Evolutionary conservation across 1,140 invertebrate species (phyloP).

Genomic region (Anoplophora glabripennis): DNA sequence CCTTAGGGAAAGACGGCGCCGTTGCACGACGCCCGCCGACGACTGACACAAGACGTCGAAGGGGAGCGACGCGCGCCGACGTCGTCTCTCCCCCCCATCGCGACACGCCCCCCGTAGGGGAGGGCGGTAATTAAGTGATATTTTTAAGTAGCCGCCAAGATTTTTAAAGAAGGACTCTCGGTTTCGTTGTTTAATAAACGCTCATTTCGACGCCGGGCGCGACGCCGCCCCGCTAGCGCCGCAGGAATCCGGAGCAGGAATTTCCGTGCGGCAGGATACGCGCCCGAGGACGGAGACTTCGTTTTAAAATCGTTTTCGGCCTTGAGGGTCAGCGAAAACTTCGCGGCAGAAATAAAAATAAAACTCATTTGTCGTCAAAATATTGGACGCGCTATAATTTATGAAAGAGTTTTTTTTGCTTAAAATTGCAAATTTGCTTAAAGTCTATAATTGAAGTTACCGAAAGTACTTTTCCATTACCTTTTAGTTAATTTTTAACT

Average conservation of each 20-base stretch:
- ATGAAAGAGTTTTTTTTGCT: too few species aligned
- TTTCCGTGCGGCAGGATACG: neutral
- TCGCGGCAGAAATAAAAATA: too few species aligned
- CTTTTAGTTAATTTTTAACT: too few species aligned
- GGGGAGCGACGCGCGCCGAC: conserved; percentile 43
- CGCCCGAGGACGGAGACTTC: neutral
- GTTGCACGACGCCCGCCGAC: conserved; percentile 45
- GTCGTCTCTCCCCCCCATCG: conserved; percentile 30
- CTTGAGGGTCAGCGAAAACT: too few species aligned
- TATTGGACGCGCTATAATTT: too few species aligned
- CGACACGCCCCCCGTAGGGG: conserved; percentile 44
- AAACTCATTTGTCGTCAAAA: too few species aligned
- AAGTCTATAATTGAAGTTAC: too few species aligned
- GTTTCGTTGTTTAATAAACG: conserved; percentile 38
- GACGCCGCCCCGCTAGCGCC: neutral
- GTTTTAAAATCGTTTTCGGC: too few species aligned
- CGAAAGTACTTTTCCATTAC: too few species aligned
- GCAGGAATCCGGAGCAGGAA: neutral
- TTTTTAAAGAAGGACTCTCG: conserved; percentile 39
- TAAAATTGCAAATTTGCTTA: too few species aligned
- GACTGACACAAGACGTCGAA: conserved; percentile 49
- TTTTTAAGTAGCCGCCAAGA: conserved; percentile 50
- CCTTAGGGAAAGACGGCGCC: conserved; percentile 42
- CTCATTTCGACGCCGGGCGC: conserved; percentile 17
- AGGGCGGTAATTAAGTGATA: conserved; percentile 46